Base-by-base conservation (phyloP, 2,888 invertebrate genomes). In the Conops quadrifasciatus region DNA sequence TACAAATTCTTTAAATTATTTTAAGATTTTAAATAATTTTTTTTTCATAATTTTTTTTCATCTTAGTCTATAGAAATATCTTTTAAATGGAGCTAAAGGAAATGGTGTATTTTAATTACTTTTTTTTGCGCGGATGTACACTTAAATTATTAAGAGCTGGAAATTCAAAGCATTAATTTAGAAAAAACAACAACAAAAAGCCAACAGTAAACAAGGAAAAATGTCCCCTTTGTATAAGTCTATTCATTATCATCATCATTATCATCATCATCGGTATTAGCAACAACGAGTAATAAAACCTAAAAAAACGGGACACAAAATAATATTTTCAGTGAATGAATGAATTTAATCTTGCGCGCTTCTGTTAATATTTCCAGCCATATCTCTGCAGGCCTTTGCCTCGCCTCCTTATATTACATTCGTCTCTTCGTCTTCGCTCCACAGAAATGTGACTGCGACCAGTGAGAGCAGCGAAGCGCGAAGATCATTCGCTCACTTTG, bases 121-220 rank as follows among this genome's bases (percentile, higher is more conserved):
- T 15, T 43, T 66, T 51, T 56, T 56, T 19, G 53, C 53, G 62
- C 36, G 19, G 36, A 15, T 59, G 51, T 28, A 56, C 49, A 21
- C 47, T 73, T 74, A 77, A 77, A 77, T 81, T 76, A 79, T 80
- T 80, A 79, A 63, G 70, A 59, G 60, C 69, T 45, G 59, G 16
- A 59, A 75, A 73, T 77, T 75, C 73, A 81, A 79, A 36, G 4
- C 36, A 7, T 36, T 9, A 36, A 36, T 36, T 36, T 36, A 36
- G 9, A 7, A 7, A 36, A 7, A 75, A 75, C 43, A 28, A 65
- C 67, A 67, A 28, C 45, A 30, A 36, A 43, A 59, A 43, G n/a
- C n/a, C n/a, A n/a, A 36, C 36, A 36, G 4, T 36, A 36, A 36
- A 7, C 36, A 36, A 7, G 4, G 5, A 4, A 36, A 36, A 36